Percentiles rank a stretch among this genome's conserved stretches.
Evolutionary conservation across 2,888 invertebrate genomes (phyloP).

Genomic region (Helicoverpa assulta): DNA sequence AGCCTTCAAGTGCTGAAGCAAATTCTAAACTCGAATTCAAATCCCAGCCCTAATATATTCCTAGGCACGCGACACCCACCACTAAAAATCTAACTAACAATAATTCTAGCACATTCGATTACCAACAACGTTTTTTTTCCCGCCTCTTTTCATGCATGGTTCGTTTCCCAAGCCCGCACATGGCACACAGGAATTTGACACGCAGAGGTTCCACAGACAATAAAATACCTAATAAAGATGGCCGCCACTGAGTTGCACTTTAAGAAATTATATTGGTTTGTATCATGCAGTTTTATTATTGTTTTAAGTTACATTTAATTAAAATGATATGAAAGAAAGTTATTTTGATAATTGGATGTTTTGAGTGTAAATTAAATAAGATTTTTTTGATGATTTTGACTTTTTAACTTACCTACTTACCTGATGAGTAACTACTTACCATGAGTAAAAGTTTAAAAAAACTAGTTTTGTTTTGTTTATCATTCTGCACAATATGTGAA

Average conservation of each 20-base stretch:
- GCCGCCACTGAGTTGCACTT: conserved; percentile 68
- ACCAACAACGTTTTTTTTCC: conserved; percentile 73
- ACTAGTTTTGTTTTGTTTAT: too few relatives aligned
- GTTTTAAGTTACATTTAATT: background rate
- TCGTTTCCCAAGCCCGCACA: conserved; percentile 88
- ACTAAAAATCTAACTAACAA: background rate
- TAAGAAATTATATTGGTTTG: conserved; percentile 51
- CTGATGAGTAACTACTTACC: too few relatives aligned
- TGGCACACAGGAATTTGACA: conserved; percentile 89
- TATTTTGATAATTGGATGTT: background rate
- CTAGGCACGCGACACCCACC: background rate
- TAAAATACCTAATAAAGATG: conserved; percentile 86
- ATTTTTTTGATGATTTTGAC: too few relatives aligned
- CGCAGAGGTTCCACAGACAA: conserved; percentile 87
- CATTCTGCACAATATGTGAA: too few relatives aligned
- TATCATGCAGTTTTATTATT: conserved; percentile 24
- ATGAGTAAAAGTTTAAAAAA: too few relatives aligned
- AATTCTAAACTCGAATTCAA: too few relatives aligned
- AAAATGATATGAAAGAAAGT: conserved; percentile 10
- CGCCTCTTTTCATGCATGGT: conserved; percentile 78
- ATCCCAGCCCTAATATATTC: background rate
- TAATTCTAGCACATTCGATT: conserved; percentile 43
- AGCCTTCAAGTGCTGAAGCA: too few relatives aligned
- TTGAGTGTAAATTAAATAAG: too few relatives aligned
- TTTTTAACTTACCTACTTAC: too few relatives aligned